Percentiles rank a stretch among this genome's conserved stretches.
Evolutionary conservation across 2,113 vertebrate species (phyloP).

Genomic region (Tragelaphus imberbis): DNA sequence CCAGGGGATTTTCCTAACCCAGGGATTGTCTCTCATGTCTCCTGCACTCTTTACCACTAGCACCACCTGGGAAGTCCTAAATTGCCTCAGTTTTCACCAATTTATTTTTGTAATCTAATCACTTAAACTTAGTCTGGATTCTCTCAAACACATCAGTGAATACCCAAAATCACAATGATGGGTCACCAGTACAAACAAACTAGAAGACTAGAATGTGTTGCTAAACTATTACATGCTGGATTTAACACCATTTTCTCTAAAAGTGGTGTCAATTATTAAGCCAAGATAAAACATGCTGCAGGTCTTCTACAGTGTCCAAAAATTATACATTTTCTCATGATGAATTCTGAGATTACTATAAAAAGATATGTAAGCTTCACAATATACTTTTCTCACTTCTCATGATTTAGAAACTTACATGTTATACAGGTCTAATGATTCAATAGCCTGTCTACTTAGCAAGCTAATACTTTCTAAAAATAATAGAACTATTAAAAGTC

Average conservation of each 20-base stretch:
- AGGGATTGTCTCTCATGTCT: not conserved
- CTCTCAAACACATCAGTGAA: conserved; percentile 14
- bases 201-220: not conserved
- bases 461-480: not conserved
- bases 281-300: not conserved
- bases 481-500: not conserved
- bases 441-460: not conserved
- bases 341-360: conserved; percentile 6
- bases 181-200: not conserved
- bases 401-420: conserved; percentile 19
- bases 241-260: not conserved
- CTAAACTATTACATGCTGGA: not conserved
- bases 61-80: not conserved
- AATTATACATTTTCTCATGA: not conserved
- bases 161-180: not conserved
- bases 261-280: not conserved
- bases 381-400: not conserved
- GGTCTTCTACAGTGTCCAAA: not conserved
- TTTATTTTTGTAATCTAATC: conserved; percentile 8
- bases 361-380: not conserved
- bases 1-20: not conserved
- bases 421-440: not conserved
- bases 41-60: not conserved
- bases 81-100: not conserved
- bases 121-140: conserved; percentile 13